phyloP scores from a whole-genome alignment of 2,113 vertebrate genomes.

The Oncorhynchus masou region DNA sequence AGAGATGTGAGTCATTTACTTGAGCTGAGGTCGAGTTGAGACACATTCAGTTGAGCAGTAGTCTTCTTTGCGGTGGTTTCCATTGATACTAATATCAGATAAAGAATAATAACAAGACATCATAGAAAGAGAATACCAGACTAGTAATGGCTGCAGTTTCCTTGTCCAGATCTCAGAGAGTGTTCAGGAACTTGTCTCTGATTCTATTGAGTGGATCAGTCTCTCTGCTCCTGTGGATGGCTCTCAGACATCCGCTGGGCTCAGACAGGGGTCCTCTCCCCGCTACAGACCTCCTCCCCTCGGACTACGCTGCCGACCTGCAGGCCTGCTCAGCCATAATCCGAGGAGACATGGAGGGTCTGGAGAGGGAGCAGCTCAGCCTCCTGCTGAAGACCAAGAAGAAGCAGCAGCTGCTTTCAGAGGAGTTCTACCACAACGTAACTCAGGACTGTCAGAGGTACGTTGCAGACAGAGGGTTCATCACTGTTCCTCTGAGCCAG shows the following conservation, averaged over 20 bases:
- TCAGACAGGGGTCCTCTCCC: conserved; percentile 13
- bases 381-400: conserved; percentile 54
- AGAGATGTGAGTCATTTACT: too few relatives aligned
- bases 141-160: too few relatives aligned
- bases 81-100: too few relatives aligned
- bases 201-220: conserved; percentile 2
- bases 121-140: too few relatives aligned
- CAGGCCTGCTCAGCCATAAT: conserved; percentile 73
- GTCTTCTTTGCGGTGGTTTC: too few relatives aligned
- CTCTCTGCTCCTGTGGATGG: conserved; percentile 21
- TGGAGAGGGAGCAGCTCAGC: conserved; percentile 43
- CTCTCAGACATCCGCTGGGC: neutral
- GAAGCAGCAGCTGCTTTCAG: conserved; percentile 28
- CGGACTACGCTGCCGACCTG: conserved; percentile 46
- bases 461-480: conserved; percentile 68
- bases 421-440: conserved; percentile 72
- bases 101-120: too few relatives aligned
- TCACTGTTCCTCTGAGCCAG: conserved; percentile 75
- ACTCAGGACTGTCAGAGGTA: conserved; percentile 79
- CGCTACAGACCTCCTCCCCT: neutral
- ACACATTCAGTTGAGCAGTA: too few relatives aligned
- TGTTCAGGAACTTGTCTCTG: too few relatives aligned
- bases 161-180: too few relatives aligned
- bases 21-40: too few relatives aligned
- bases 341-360: conserved; percentile 60